phyloP scores from a whole-genome alignment of 2,888 invertebrate genomes.

The Villa cingulata region DNA sequence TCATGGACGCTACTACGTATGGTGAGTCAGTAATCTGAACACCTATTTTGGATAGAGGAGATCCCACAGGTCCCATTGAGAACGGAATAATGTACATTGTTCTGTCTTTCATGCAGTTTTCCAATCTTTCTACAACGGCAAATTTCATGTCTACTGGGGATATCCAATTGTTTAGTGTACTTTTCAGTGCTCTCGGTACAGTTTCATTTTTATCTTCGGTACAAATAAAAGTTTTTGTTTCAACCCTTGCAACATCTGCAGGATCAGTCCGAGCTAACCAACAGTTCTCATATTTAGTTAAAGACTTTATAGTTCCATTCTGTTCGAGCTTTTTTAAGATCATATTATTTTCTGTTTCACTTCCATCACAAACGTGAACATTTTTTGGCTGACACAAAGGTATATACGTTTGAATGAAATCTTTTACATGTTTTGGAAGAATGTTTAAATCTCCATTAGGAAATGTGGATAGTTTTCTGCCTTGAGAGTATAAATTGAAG shows the following conservation, averaged over 20 bases:
- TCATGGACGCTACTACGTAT: slow-evolving; percentile 95
- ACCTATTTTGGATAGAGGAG: slow-evolving; percentile 89
- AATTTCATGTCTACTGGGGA: slow-evolving; percentile 64
- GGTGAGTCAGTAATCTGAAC: slow-evolving; percentile 93
- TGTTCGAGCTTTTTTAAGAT: slow-evolving; percentile 61
- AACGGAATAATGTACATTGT: slow-evolving; percentile 99
- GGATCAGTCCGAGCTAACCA: slow-evolving; percentile 94
- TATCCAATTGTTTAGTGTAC: slow-evolving; percentile 89
- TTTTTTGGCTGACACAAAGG: slow-evolving; percentile 61
- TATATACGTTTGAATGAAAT: too few species aligned
- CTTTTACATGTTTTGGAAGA: too few species aligned
- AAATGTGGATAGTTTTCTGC: too few species aligned
- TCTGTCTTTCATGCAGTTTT: slow-evolving; percentile 77
- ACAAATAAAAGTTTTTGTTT: slow-evolving; percentile 89
- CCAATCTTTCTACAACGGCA: slow-evolving; percentile 72
- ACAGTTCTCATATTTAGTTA: slow-evolving; percentile 86
- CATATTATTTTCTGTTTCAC: slow-evolving; percentile 59
- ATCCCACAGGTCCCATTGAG: slow-evolving; percentile 96
- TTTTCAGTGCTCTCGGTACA: slow-evolving; percentile 69
- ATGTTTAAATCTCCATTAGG: too few species aligned
- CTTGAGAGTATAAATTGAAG: too few species aligned
- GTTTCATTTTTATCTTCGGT: slow-evolving; percentile 68
- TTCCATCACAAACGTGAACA: slow-evolving; percentile 87
- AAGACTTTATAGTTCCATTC: slow-evolving; percentile 61
- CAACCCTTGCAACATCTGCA: slow-evolving; percentile 93